Conservation (phyloP, 2,797 vertebrate species). For the Synaphobranchus kaupii region DNA sequence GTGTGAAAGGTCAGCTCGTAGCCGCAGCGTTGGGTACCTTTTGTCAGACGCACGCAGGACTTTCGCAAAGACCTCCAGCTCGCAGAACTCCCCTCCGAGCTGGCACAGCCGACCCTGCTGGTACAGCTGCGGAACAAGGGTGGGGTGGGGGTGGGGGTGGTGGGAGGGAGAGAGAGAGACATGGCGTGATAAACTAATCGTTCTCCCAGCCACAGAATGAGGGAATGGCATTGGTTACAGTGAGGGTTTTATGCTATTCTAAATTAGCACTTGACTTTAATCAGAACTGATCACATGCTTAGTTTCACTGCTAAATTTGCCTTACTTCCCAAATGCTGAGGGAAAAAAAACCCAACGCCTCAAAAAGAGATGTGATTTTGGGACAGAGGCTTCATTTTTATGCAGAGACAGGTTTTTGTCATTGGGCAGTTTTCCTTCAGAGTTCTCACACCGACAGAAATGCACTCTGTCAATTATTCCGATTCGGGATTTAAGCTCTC, state of each 20-base stretch:
- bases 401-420: neutral
- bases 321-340: neutral
- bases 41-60: conserved; percentile 97
- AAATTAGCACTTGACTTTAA: neutral
- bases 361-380: neutral
- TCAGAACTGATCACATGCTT: neutral
- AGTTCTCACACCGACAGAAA: neutral
- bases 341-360: neutral
- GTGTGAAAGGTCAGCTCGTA: conserved; percentile 1
- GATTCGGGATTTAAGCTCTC: neutral
- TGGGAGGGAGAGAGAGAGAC: neutral
- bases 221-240: neutral
- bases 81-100: conserved; percentile 98
- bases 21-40: conserved; percentile 70
- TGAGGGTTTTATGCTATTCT: neutral
- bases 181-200: neutral
- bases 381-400: neutral
- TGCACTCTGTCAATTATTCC: neutral
- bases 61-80: conserved; percentile 99
- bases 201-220: neutral
- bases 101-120: conserved; percentile 98
- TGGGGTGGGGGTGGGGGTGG: conserved; percentile 15
- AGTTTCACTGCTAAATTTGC: neutral
- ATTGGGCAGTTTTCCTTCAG: neutral
- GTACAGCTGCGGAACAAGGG: conserved; percentile 84